Conservation (phyloP, 64 coral and sea anemone species). For the Anthopleura sola region DNA sequence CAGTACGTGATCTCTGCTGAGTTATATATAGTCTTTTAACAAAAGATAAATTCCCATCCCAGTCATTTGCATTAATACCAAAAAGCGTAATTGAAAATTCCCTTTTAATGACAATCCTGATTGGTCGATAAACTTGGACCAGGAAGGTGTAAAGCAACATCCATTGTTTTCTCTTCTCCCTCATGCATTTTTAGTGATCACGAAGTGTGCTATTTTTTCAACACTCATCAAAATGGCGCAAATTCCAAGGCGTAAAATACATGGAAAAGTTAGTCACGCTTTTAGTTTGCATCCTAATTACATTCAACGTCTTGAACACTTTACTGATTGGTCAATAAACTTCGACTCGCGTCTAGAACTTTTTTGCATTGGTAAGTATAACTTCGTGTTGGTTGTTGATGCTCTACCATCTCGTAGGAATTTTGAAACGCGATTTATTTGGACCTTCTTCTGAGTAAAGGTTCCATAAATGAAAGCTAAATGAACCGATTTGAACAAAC, state of each 20-base stretch:
- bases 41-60: no score
- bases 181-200: no score
- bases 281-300: neutral
- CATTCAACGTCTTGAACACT: neutral
- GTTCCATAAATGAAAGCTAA: neutral
- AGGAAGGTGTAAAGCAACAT: no score
- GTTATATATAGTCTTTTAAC: no score
- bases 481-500: constrained; percentile 2
- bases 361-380: neutral
- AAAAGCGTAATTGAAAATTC: no score
- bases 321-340: constrained; percentile 1
- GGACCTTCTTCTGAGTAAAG: neutral
- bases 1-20: no score
- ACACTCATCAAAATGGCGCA: neutral
- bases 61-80: no score
- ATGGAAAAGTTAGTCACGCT: neutral
- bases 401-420: neutral
- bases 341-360: neutral
- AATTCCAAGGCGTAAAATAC: neutral
- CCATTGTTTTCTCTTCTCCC: no score
- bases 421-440: neutral
- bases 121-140: no score
- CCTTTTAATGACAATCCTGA: no score
- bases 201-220: no score
- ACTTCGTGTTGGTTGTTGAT: neutral